Conservation (phyloP, 2,113 vertebrate species). For the Leucopternis melanops region DNA sequence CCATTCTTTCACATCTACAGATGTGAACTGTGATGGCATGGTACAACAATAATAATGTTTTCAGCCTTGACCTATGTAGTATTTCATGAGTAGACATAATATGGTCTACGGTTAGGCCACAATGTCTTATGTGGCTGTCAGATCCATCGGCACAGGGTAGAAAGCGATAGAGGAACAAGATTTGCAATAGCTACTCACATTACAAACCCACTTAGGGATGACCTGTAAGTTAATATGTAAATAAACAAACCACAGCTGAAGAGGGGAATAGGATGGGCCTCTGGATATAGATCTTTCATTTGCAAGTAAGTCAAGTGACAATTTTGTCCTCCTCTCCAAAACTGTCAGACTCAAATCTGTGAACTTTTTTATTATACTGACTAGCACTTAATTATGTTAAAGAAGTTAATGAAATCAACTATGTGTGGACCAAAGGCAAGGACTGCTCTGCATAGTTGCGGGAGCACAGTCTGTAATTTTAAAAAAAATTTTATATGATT, state of each 20-base stretch:
- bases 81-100: neutral
- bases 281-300: neutral
- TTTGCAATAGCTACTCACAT: neutral
- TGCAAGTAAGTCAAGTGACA: neutral
- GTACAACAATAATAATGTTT: neutral
- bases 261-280: neutral
- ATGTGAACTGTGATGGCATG: neutral
- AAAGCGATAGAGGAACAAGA: neutral
- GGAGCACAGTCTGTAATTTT: neutral
- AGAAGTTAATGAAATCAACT: neutral
- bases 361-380: neutral
- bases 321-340: neutral
- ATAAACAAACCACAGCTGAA: neutral
- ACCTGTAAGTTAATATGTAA: neutral
- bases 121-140: neutral
- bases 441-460: neutral
- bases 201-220: neutral
- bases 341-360: neutral
- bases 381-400: neutral
- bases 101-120: neutral
- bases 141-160: neutral
- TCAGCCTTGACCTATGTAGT: neutral
- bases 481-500: neutral
- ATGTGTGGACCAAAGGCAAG: neutral
- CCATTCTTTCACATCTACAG: neutral